Evolutionary conservation across 2,888 invertebrate species (phyloP).

Genomic region (Brenthis ino): DNA sequence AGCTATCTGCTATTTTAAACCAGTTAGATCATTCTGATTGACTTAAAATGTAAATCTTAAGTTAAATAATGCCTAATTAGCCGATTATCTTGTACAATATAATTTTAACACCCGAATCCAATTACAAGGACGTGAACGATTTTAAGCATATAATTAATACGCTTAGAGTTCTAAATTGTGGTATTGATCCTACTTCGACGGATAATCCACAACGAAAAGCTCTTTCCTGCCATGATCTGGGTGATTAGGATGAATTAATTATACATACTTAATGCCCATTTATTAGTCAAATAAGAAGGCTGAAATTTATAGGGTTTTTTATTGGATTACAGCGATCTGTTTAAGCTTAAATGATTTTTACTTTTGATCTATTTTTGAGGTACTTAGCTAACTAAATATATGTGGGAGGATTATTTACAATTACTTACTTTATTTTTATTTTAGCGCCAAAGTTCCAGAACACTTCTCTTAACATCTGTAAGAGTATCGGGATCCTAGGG

Average conservation of each 20-base stretch:
- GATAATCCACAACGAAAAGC: constrained; percentile 50
- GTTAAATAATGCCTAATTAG: neutral
- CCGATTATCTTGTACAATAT: neutral
- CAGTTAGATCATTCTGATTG: too few species aligned
- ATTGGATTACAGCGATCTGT: constrained; percentile 29
- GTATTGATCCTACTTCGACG: constrained; percentile 49
- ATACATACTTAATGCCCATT: constrained; percentile 48
- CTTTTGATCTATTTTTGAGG: neutral
- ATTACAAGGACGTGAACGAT: constrained; percentile 15
- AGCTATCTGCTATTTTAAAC: too few species aligned
- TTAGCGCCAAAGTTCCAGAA: too few species aligned
- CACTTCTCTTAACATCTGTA: too few species aligned
- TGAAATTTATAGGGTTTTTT: constrained; percentile 37
- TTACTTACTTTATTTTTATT: too few species aligned
- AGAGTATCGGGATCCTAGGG: too few species aligned
- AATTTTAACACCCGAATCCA: neutral
- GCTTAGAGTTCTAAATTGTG: constrained; percentile 49
- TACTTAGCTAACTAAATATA: neutral
- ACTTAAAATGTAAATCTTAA: too few species aligned
- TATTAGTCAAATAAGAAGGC: constrained; percentile 41
- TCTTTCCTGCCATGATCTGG: constrained; percentile 52
- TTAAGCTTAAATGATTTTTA: constrained; percentile 7
- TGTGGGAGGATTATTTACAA: too few species aligned
- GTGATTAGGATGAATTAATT: constrained; percentile 60
- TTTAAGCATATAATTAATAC: constrained; percentile 49